A percentile compares a stretch with the other conserved stretches of the same genome.
Conservation (phyloP, 2,797 vertebrate species). For the Pampus argenteus region DNA sequence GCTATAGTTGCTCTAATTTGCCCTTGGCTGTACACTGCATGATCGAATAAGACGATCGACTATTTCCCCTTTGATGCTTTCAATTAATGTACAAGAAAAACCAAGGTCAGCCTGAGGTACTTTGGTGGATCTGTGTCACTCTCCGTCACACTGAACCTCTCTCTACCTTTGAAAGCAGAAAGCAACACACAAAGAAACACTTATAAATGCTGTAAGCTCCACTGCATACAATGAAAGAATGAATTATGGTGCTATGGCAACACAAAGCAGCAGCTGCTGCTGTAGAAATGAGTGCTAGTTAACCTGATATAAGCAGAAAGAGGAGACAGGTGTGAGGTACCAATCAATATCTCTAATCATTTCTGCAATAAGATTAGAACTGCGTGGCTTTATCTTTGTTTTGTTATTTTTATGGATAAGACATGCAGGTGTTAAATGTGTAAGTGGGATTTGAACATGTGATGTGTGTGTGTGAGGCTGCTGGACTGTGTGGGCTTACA, state of each 20-base stretch:
- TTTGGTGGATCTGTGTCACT: constrained; percentile 16
- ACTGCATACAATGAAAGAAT: constrained; percentile 64
- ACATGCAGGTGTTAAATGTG: neutral
- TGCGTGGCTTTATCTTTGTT: neutral
- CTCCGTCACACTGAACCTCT: constrained; percentile 21
- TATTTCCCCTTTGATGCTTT: constrained; percentile 30
- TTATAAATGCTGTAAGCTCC: constrained; percentile 65
- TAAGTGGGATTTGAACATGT: neutral
- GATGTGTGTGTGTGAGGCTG: constrained; percentile 3
- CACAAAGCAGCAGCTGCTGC: constrained; percentile 59
- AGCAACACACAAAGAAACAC: constrained; percentile 64
- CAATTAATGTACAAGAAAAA: constrained; percentile 19
- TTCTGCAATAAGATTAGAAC: neutral
- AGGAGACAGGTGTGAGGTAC: constrained; percentile 53
- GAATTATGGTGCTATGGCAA: constrained; percentile 80
- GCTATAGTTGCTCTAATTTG: constrained; percentile 11
- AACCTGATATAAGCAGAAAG: constrained; percentile 57
- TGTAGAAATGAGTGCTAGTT: constrained; percentile 49
- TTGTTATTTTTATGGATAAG: constrained; percentile 3
- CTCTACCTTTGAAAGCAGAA: constrained; percentile 43
- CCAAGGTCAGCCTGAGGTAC: constrained; percentile 45
- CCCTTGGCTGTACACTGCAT: neutral
- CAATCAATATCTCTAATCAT: constrained; percentile 5
- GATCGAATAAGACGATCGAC: neutral
- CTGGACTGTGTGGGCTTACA: constrained; percentile 82